Conservation (phyloP, 2,888 invertebrate genomes). For the Dryadula phaetusa region DNA sequence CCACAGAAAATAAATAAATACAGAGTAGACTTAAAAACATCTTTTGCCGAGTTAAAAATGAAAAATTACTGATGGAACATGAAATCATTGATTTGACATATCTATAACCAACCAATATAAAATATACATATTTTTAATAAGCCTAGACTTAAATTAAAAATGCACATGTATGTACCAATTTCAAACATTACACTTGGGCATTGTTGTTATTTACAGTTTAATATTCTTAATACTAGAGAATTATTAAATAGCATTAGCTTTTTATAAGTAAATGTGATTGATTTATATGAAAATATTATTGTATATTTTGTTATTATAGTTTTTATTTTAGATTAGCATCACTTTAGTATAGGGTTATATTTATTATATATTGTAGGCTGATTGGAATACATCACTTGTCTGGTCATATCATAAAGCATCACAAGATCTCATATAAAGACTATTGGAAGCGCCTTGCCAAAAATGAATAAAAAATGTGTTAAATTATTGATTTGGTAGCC, state of each 20-base stretch:
- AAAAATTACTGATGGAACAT: background rate
- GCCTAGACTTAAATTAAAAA: background rate
- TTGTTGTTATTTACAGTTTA: background rate
- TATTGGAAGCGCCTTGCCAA: slow-evolving; percentile 78
- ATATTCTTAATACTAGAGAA: background rate
- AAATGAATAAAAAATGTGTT: slow-evolving; percentile 52
- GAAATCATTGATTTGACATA: background rate
- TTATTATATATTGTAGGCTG: slow-evolving; percentile 52
- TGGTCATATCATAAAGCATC: slow-evolving; percentile 68
- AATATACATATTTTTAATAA: background rate
- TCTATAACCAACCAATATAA: background rate
- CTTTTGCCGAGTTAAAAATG: background rate
- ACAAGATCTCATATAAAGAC: slow-evolving; percentile 78
- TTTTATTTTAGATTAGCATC: slow-evolving; percentile 14
- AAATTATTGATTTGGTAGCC: slow-evolving; percentile 37
- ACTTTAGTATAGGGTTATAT: slow-evolving; percentile 45
- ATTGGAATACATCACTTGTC: slow-evolving; percentile 58
- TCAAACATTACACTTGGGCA: background rate
- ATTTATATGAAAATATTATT: slow-evolving; percentile 20
- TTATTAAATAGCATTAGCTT: slow-evolving; percentile 2
- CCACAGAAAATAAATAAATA: background rate
- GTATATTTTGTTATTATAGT: slow-evolving; percentile 41
- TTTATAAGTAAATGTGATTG: slow-evolving; percentile 18
- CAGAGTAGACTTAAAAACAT: background rate
- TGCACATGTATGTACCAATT: background rate